Evolutionary conservation across 2,113 vertebrate species (phyloP).

Genomic region (Agapornis roseicollis): DNA sequence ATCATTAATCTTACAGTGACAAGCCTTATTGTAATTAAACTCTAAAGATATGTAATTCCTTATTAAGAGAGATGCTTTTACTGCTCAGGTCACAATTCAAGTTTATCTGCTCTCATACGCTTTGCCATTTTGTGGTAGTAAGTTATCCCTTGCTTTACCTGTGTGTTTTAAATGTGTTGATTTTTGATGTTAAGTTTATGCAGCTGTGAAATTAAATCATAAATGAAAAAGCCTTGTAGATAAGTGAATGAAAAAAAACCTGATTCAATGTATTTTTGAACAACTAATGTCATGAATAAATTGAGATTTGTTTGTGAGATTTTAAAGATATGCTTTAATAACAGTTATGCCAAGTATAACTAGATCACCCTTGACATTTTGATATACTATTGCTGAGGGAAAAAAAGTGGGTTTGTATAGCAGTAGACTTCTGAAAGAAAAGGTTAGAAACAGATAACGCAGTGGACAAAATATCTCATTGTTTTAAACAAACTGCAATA

Average conservation of each 20-base stretch:
- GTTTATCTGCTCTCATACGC: neutral
- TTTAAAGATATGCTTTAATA: neutral
- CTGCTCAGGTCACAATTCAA: neutral
- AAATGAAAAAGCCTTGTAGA: constrained; percentile 57
- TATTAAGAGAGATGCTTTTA: constrained; percentile 5
- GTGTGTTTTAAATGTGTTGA: neutral
- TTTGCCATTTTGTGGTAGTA: neutral
- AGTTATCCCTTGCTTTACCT: neutral
- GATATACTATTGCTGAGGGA: neutral
- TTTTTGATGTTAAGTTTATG: constrained; percentile 21
- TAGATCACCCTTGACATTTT: neutral
- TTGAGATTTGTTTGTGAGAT: neutral
- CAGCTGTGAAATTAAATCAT: constrained; percentile 57
- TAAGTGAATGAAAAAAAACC: constrained; percentile 34
- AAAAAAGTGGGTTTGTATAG: neutral
- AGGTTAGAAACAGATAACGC: neutral
- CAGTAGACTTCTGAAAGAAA: neutral
- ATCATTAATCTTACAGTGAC: constrained; percentile 50
- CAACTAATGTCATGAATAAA: neutral
- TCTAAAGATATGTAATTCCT: constrained; percentile 42
- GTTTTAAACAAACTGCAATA: neutral
- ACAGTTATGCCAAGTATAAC: neutral
- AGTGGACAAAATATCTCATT: neutral
- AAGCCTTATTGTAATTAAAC: constrained; percentile 55
- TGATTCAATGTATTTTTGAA: constrained; percentile 45